A percentile compares a stretch with the other conserved stretches of the same genome.
Evolutionary conservation across 2,797 vertebrate species (phyloP).

Genomic region (Ctenopoma kingsleyae): DNA sequence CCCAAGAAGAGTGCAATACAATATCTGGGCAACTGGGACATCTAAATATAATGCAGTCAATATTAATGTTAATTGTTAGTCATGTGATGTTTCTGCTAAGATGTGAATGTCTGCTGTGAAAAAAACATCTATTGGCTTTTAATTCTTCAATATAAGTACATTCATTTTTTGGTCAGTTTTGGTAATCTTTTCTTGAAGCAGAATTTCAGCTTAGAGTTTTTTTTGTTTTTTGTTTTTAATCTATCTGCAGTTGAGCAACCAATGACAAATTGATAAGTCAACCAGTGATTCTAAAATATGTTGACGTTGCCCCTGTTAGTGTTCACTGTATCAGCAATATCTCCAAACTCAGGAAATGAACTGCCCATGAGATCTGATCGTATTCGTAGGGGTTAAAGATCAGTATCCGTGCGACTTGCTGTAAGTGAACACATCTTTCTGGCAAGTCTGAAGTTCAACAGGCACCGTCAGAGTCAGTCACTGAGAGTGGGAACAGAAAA

Average conservation of each 20-base stretch:
- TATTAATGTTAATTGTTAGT: neutral
- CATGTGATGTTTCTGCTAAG: neutral
- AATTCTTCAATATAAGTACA: neutral
- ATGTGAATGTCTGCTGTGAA: neutral
- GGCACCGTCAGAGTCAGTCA: neutral
- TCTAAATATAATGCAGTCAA: neutral
- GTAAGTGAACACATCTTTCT: constrained; percentile 47
- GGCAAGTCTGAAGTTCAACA: constrained; percentile 77
- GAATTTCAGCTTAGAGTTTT: neutral
- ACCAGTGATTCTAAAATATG: constrained; percentile 2
- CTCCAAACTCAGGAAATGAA: neutral
- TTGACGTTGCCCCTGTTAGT: neutral
- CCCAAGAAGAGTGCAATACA: neutral
- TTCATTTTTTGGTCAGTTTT: neutral
- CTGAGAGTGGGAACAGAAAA: neutral
- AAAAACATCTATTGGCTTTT: neutral
- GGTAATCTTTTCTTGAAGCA: neutral
- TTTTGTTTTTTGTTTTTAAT: neutral
- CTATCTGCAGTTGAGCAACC: constrained; percentile 14
- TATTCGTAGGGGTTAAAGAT: constrained; percentile 67
- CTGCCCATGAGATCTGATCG: constrained; percentile 13
- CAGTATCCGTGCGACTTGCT: constrained; percentile 54
- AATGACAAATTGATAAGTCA: constrained; percentile 14
- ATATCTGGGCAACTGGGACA: neutral
- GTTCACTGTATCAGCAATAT: constrained; percentile 18